Evolutionary conservation across 2,113 vertebrate species (phyloP), one percentile per base, ranked within the genome.

Genomic region (Oreotrochilus melanogaster): DNA sequence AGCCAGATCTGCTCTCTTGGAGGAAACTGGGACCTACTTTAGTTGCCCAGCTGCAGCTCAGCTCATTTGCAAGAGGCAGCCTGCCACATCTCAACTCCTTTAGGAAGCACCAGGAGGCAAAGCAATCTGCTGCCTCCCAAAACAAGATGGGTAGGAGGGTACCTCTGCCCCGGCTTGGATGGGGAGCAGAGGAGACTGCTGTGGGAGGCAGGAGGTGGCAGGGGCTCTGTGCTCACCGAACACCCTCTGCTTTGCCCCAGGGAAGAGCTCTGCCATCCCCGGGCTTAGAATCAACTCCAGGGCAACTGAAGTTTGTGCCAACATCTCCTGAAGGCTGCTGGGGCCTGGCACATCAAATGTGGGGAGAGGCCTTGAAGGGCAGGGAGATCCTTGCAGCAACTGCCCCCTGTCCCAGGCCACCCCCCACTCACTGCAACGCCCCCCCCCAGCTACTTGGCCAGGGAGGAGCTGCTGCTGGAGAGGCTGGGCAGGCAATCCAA

Each of bases 21-120:
- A 93, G 94, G 64, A 78, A 96, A 86, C 89, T 37, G 93, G 88
- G 94, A 86, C 85, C 90, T 90, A 80, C 92, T 94, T 95, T 74
- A 92, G 94, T 82, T 73, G 92, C 93, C 95, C 95, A 95, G 95
- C 93, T 95, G 92, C 93, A 96, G 85, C 89, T 96, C 90, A 64
- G 93, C 96, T 96, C 94, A 90, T 96, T 96, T 95, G 95, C 96
- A 96, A 92, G 81, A 94, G 93, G 95, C 96, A 96, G 90, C 89
- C 90, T 94, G 93, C 95, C 95, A 96, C 94, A 62, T 23, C 88
- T 90, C 85, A 97, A 56, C 93, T 92, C 81, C 93, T 96, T 51
- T 43, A 73, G 89, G 94, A 91, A 93, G 96, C 88, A 91, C 78
- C 95, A 96, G 95, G 93, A 96, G 95, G 95, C 92, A 94, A 95